phyloP scores from a whole-genome alignment of 2,113 vertebrate species.

The Xiphorhynchus elegans region DNA sequence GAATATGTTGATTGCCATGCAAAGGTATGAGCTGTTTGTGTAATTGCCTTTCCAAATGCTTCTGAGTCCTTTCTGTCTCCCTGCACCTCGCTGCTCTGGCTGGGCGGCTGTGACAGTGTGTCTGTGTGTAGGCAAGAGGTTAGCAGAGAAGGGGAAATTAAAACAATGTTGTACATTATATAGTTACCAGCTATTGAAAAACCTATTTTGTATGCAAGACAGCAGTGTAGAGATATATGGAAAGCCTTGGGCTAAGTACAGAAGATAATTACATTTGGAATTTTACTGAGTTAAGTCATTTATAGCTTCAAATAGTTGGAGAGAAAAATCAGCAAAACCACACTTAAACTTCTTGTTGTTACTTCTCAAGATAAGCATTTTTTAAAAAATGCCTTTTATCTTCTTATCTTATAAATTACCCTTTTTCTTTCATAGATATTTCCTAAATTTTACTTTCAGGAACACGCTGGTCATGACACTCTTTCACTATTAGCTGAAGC shows the following conservation, averaged over 20 bases:
- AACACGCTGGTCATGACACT: conserved; percentile 42
- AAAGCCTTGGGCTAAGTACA: conserved; percentile 93
- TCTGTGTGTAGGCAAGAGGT: conserved; percentile 73
- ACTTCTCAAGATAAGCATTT: conserved; percentile 75
- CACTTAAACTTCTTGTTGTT: conserved; percentile 84
- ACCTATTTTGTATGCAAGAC: conserved; percentile 97
- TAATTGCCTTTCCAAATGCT: conserved; percentile 64
- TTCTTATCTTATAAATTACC: conserved; percentile 74
- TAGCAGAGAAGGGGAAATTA: conserved; percentile 79
- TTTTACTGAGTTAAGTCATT: conserved; percentile 99
- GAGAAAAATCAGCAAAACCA: conserved; percentile 85
- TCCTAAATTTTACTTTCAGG: conserved; percentile 72
- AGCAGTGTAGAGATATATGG: conserved; percentile 92
- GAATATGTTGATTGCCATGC: conserved; percentile 55
- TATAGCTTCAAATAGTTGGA: conserved; percentile 97
- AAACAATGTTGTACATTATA: conserved; percentile 93
- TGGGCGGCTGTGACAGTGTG: conserved; percentile 45
- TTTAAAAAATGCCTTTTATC: conserved; percentile 68
- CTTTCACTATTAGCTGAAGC: conserved; percentile 36
- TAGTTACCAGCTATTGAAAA: conserved; percentile 91
- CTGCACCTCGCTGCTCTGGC: conserved; percentile 53
- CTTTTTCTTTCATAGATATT: conserved; percentile 67
- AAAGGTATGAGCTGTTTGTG: conserved; percentile 65
- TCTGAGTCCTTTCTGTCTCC: conserved; percentile 64
- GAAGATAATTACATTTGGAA: conserved; percentile 99